Evolutionary conservation across 2,797 vertebrate genomes (phyloP).

Genomic region (Chiroxiphia lanceolata): DNA sequence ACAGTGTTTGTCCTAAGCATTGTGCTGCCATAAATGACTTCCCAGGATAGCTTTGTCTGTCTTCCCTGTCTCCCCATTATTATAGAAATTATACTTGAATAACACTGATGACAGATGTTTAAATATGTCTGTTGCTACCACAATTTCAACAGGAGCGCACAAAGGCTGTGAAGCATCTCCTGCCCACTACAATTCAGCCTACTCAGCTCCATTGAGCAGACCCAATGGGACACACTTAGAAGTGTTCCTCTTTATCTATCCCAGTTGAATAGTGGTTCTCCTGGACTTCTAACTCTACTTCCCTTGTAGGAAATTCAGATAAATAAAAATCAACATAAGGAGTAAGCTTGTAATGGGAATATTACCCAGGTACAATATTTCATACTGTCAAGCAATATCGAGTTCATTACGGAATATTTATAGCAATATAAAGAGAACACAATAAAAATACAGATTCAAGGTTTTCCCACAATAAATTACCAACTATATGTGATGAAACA

Average conservation of each 20-base stretch:
- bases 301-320: neutral
- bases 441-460: neutral
- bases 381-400: neutral
- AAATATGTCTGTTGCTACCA: neutral
- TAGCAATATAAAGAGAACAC: neutral
- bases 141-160: neutral
- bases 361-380: neutral
- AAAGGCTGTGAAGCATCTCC: neutral
- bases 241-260: neutral
- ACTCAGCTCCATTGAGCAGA: neutral
- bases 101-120: neutral
- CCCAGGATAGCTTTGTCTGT: neutral
- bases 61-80: neutral
- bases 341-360: neutral
- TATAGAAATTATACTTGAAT: neutral
- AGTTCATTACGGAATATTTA: neutral
- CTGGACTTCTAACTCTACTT: neutral
- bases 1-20: neutral
- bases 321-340: neutral
- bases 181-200: neutral
- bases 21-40: neutral
- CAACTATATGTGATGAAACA: neutral
- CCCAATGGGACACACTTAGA: neutral
- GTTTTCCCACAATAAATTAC: neutral
- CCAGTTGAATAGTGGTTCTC: neutral